Conservation (phyloP, 64 coral and sea anemone genomes). For the Porites lutea region DNA sequence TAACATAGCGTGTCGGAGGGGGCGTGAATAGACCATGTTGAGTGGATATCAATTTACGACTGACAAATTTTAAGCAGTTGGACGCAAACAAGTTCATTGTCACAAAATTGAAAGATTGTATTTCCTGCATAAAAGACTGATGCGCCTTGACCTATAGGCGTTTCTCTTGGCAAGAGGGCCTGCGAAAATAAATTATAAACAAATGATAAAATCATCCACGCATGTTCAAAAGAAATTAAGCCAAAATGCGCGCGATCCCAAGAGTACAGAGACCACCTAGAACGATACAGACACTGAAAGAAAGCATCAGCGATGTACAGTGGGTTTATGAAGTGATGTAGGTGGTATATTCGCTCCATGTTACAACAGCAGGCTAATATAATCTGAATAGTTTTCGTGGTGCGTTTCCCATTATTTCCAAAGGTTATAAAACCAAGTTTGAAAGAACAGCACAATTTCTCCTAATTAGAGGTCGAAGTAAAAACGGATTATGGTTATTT, state of each 20-base stretch:
- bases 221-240: neutral
- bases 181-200: neutral
- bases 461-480: neutral
- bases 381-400: too few relatives aligned
- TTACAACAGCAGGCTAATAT: conserved; percentile 4
- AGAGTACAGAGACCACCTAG: neutral
- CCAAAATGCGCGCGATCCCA: neutral
- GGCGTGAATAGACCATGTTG: neutral
- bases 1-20: neutral
- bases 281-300: neutral
- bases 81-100: conserved; percentile 44
- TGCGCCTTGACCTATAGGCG: neutral
- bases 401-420: neutral
- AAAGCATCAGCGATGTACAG: too few relatives aligned
- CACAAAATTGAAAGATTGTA: conserved; percentile 39
- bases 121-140: neutral
- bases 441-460: neutral
- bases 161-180: neutral
- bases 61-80: conserved; percentile 34
- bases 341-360: neutral
- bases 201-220: neutral
- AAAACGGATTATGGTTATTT: conserved; percentile 5
- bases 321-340: too few relatives aligned
- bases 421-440: neutral
- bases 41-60: conserved; percentile 44